phyloP scores from a whole-genome alignment of 2,797 vertebrate genomes.

The Hyperoplus lanceolatus region DNA sequence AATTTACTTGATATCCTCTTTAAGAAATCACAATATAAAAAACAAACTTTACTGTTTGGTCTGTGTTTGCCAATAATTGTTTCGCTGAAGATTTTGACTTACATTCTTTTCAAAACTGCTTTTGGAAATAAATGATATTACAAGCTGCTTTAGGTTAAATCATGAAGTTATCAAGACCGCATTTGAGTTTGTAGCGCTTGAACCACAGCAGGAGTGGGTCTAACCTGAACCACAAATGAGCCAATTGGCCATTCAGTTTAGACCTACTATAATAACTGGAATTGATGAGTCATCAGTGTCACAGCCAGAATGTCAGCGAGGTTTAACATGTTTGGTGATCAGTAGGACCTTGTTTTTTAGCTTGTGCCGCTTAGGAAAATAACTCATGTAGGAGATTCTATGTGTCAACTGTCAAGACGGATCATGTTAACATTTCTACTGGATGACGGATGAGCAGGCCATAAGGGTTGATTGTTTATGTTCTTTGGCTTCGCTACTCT shows the following conservation, averaged over 20 bases:
- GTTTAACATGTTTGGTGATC: conserved; percentile 32
- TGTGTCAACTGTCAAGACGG: conserved; percentile 61
- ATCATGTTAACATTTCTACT: conserved; percentile 43
- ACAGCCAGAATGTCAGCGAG: conserved; percentile 32
- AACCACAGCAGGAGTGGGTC: not conserved
- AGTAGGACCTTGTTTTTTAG: conserved; percentile 62
- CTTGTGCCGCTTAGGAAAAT: conserved; percentile 55
- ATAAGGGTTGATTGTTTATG: conserved; percentile 59
- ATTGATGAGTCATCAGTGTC: conserved; percentile 45
- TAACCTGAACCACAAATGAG: not conserved
- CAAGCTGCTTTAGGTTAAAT: not conserved
- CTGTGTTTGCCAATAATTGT: not conserved
- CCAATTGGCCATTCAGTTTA: not conserved
- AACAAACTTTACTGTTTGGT: not conserved
- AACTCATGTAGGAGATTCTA: conserved; percentile 30
- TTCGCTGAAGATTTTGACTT: not conserved
- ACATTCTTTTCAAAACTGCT: not conserved
- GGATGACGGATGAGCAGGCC: conserved; percentile 59
- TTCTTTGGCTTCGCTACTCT: conserved; percentile 57
- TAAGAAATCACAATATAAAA: not conserved
- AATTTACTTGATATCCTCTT: too few relatives aligned
- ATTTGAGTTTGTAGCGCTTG: not conserved
- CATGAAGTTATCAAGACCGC: not conserved
- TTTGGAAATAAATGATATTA: not conserved
- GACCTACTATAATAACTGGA: conserved; percentile 30